phyloP scores from a whole-genome alignment of 2,113 vertebrate species.

The human region DNA sequence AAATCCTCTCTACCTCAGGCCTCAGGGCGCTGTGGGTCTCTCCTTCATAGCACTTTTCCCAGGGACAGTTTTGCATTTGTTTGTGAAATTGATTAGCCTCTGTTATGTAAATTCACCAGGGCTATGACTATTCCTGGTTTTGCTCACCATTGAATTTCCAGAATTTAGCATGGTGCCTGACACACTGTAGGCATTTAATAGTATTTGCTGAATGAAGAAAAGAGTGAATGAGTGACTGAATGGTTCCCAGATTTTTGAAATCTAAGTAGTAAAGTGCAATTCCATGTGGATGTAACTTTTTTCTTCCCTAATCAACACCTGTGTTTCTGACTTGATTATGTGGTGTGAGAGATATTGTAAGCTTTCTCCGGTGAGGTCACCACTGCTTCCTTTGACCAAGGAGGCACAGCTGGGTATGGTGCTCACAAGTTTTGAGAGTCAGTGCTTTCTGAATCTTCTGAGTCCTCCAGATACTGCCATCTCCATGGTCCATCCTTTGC shows the following conservation, averaged over 20 bases:
- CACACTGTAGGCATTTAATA: background rate
- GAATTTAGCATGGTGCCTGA: background rate
- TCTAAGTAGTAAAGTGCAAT: background rate
- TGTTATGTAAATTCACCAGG: background rate
- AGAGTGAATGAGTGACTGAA: background rate
- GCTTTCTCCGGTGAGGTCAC: background rate
- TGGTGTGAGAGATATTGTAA: background rate
- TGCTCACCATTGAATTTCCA: background rate
- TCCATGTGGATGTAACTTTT: background rate
- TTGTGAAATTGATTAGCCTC: background rate
- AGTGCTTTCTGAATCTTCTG: background rate
- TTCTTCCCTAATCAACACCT: background rate
- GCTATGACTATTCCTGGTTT: background rate
- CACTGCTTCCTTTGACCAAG: background rate
- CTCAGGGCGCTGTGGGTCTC: background rate
- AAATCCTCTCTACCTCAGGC: background rate
- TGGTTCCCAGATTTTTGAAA: background rate
- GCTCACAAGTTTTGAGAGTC: background rate
- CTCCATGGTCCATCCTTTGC: background rate
- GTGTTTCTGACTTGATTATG: background rate
- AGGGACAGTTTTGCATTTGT: background rate
- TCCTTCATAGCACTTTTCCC: background rate
- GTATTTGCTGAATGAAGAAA: background rate
- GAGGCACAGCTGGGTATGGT: background rate
- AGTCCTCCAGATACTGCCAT: background rate